Base-by-base conservation (phyloP, 2,113 vertebrate species). In the Piaya cayana region DNA sequence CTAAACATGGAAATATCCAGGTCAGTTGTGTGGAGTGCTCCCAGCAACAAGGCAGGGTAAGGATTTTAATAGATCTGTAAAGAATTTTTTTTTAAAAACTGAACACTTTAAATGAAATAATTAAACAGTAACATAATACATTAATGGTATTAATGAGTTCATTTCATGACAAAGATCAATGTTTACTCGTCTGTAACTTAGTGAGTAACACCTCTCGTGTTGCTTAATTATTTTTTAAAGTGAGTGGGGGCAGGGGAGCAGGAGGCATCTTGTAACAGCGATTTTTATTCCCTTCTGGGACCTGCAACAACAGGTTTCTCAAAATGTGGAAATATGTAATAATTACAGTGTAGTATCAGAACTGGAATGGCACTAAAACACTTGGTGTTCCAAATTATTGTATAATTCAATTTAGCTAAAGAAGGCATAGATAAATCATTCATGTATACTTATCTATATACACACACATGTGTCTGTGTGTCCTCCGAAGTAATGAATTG, bases 1-100 rank as follows among this genome's bases (percentile, higher is more conserved):
- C 99, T 98, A 99, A 99, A 97, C 99, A 99, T 98, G 99, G 99
- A 90, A 99, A 99, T 97, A 99, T 99, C 94, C 99, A 99, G 97
- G 99, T 99, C 98, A 99, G 99, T 96, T 99, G 99, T 91, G 99
- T 99, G 98, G 99, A 99, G 97, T 99, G 99, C 84, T 99, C 99
- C 77, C 98, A 99, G 85, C 98, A 98, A 90, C 99, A 99, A 94
- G 99, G 99, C 97, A 98, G 99, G 98, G 99, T 99, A 98, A 99
- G 99, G 95, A 92, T 60, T 96, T 88, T 84, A 79, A 53, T 93
- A 70, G 42, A 60, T 64, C 69, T 82, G 4, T 50, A 8, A 9
- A 23, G 43, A 64, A 32, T 27, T 42, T 23, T 55, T 29, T 55
- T 29, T 6, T 20, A 36, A 26, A 21, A 23, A 34, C 18, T 6